phyloP scores from a whole-genome alignment of 2,888 invertebrate species.

The Apodemia duryi region DNA sequence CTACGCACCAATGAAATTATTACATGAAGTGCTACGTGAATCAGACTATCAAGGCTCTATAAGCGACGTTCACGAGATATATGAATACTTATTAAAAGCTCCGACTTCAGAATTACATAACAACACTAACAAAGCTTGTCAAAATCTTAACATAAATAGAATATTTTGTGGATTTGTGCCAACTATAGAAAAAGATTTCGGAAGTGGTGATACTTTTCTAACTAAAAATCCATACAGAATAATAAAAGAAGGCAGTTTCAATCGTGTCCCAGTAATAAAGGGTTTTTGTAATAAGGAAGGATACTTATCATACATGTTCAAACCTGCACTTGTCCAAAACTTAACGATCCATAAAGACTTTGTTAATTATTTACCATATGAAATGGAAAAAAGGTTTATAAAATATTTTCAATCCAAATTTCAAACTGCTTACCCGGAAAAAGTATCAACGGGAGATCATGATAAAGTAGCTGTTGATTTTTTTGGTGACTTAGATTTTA shows the following conservation, averaged over 20 bases:
- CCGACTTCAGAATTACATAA: conserved; percentile 32
- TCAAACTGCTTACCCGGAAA: conserved; percentile 30
- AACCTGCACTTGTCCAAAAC: conserved; percentile 36
- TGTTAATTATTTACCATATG: conserved; percentile 36
- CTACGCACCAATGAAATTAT: conserved; percentile 38
- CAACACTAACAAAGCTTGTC: conserved; percentile 31
- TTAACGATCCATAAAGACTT: conserved; percentile 39
- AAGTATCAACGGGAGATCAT: conserved; percentile 29
- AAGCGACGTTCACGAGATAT: conserved; percentile 35
- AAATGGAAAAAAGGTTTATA: conserved; percentile 33
- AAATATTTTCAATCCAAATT: conserved; percentile 33
- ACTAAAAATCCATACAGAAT: conserved; percentile 52
- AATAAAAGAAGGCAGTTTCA: conserved; percentile 50
- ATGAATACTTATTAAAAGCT: conserved; percentile 36
- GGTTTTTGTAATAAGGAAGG: conserved; percentile 73
- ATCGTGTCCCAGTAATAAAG: conserved; percentile 61
- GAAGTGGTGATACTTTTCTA: conserved; percentile 40
- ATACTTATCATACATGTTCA: conserved; percentile 42
- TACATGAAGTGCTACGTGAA: conserved; percentile 36
- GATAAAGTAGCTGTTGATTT: conserved; percentile 43
- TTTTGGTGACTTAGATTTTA: conserved; percentile 46
- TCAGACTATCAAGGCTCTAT: conserved; percentile 40
- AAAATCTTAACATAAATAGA: conserved; percentile 32
- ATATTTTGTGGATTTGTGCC: conserved; percentile 49
- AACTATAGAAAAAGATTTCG: conserved; percentile 47